phyloP scores from a whole-genome alignment of 1,140 invertebrate genomes.

The Drosophila nigrodunni region DNA sequence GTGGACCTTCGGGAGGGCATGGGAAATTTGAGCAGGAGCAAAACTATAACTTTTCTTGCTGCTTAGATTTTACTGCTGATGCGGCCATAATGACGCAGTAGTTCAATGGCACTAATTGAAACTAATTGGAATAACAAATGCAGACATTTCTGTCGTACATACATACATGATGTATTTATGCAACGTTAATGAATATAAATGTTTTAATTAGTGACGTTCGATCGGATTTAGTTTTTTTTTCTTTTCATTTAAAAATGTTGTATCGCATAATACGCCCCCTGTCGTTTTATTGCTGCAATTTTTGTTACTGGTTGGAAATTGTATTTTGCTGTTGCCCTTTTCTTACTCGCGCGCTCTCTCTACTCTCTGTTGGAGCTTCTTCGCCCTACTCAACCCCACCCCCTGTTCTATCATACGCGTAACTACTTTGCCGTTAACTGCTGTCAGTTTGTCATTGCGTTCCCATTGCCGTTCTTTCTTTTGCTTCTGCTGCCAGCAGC shows the following conservation, averaged over 20 bases:
- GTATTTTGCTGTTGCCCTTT: slow-evolving; percentile 60
- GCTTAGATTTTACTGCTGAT: slow-evolving; percentile 28
- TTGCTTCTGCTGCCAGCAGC: slow-evolving; percentile 28
- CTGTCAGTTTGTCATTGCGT: slow-evolving; percentile 69
- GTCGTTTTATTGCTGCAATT: slow-evolving; percentile 19
- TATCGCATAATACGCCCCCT: slow-evolving; percentile 61
- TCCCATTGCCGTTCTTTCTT: slow-evolving; percentile 57
- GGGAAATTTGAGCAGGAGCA: slow-evolving; percentile 29
- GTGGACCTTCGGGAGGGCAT: background rate
- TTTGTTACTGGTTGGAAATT: slow-evolving; percentile 25
- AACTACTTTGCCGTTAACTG: slow-evolving; percentile 71
- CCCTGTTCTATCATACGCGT: slow-evolving; percentile 26
- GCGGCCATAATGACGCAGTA: slow-evolving; percentile 60
- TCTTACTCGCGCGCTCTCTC: slow-evolving; percentile 31
- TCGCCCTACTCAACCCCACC: background rate
- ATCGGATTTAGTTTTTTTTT: slow-evolving; percentile 26
- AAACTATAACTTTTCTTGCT: slow-evolving; percentile 1
- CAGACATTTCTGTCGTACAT: slow-evolving; percentile 24
- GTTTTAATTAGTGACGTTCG: slow-evolving; percentile 5
- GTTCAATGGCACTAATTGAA: slow-evolving; percentile 75
- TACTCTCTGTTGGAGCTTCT: slow-evolving; percentile 25
- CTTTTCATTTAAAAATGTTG: slow-evolving; percentile 28
- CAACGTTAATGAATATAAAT: slow-evolving; percentile 32
- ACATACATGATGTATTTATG: slow-evolving; percentile 34
- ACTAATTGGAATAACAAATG: slow-evolving; percentile 78